Evolutionary conservation across 2,888 invertebrate species (phyloP).

Genomic region (Acrobasis consociella): DNA sequence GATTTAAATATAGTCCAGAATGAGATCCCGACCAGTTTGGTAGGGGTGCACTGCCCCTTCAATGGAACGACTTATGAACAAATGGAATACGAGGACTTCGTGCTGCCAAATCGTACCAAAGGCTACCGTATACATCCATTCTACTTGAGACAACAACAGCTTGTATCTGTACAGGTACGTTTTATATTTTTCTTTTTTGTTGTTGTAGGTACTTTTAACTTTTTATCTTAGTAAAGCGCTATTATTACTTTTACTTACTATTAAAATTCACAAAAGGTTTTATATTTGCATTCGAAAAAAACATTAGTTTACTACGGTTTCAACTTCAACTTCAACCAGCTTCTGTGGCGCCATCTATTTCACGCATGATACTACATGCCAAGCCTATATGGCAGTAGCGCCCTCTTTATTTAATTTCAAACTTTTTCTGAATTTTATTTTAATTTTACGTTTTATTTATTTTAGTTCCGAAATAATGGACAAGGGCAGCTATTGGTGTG

Average conservation of each 20-base stretch:
- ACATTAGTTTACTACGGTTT: too few species aligned
- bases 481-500: conserved; percentile 83
- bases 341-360: conserved; percentile 2
- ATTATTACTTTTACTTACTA: too few species aligned
- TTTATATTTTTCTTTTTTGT: neutral
- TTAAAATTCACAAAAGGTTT: too few species aligned
- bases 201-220: too few species aligned
- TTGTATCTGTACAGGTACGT: conserved; percentile 62
- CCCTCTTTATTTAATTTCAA: conserved; percentile 13
- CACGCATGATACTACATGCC: neutral
- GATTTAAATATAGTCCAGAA: conserved; percentile 61
- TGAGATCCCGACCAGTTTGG: conserved; percentile 63
- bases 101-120: conserved; percentile 76
- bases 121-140: conserved; percentile 78
- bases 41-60: conserved; percentile 65
- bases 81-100: conserved; percentile 82
- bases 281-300: neutral
- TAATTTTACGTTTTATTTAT: conserved; percentile 22
- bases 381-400: conserved; percentile 26
- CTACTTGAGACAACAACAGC: conserved; percentile 58
- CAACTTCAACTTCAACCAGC: neutral
- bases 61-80: conserved; percentile 62
- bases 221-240: neutral
- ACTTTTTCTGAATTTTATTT: conserved; percentile 21
- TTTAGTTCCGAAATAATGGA: conserved; percentile 77